Conservation (phyloP, 2,888 invertebrate genomes). For the Xestia sexstrigata region DNA sequence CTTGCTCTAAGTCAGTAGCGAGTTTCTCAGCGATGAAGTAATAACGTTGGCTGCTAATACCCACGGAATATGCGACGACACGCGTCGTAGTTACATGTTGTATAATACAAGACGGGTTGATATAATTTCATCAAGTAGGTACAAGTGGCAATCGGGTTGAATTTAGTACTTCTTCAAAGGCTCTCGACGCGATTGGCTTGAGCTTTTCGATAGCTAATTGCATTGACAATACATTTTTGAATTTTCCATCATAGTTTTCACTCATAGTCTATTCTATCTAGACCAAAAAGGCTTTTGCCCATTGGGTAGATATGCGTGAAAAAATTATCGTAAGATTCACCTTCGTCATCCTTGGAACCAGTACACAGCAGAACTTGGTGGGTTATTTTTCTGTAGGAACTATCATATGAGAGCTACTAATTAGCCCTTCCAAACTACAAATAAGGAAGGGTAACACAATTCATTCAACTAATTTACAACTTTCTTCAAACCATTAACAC, state of each 20-base stretch:
- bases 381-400: neutral
- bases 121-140: neutral
- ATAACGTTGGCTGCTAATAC: conserved; percentile 30
- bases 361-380: neutral
- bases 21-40: conserved; percentile 11
- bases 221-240: neutral
- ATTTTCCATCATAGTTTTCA: neutral
- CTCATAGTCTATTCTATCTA: neutral
- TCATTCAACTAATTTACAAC: neutral
- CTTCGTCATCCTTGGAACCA: neutral
- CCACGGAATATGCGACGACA: conserved; percentile 35
- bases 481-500: neutral
- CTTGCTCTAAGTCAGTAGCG: neutral
- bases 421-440: neutral
- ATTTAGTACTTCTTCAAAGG: neutral
- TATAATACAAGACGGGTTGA: neutral
- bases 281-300: neutral
- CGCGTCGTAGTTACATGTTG: conserved; percentile 27
- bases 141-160: neutral
- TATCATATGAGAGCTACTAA: neutral
- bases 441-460: neutral
- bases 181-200: neutral
- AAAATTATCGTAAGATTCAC: neutral
- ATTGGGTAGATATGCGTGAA: neutral
- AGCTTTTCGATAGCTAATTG: neutral